Conservation (phyloP, 2,888 invertebrate species). For the Neoitamus cyanurus region DNA sequence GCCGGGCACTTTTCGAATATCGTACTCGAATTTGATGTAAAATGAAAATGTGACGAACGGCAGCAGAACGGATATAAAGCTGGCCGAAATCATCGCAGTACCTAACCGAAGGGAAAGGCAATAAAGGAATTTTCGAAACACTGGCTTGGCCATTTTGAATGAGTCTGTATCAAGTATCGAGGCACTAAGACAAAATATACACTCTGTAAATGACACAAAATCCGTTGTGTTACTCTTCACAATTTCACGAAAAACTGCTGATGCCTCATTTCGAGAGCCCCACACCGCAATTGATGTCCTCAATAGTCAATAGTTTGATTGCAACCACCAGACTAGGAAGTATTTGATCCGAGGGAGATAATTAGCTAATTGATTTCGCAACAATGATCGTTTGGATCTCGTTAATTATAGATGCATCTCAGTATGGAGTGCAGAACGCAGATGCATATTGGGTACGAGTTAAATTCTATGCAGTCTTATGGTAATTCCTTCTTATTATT, state of each 20-base stretch:
- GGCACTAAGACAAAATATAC: background rate
- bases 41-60: background rate
- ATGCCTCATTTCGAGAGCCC: background rate
- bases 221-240: too few species aligned
- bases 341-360: background rate
- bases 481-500: too few species aligned
- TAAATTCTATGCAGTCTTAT: too few species aligned
- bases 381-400: background rate
- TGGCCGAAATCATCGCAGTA: background rate
- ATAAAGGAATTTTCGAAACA: background rate
- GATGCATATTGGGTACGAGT: too few species aligned
- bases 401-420: background rate
- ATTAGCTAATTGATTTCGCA: background rate
- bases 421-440: background rate
- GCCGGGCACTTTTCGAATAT: background rate
- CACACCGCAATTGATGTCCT: background rate
- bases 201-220: background rate
- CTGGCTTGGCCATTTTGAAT: constrained; percentile 15
- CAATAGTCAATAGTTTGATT: background rate
- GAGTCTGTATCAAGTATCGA: background rate
- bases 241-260: background rate
- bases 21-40: background rate
- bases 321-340: background rate
- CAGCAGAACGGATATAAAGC: background rate
- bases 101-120: background rate